Evolutionary conservation across 64 coral and sea anemone species (phyloP).

Genomic region (Pachyseris speciosa): DNA sequence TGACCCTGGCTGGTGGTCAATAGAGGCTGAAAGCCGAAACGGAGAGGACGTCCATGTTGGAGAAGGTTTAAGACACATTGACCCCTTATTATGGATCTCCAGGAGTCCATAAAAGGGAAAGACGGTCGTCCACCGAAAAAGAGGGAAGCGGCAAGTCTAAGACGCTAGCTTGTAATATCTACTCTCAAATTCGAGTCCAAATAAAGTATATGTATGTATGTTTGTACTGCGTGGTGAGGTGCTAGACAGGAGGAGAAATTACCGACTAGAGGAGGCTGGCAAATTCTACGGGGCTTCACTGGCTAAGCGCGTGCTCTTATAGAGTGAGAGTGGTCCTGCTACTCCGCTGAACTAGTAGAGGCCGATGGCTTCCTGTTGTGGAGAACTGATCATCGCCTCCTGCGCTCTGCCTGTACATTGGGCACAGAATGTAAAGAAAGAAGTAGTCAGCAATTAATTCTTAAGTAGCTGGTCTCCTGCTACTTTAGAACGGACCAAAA

Average conservation of each 20-base stretch:
- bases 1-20: not conserved
- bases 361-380: not conserved
- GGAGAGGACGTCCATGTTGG: not conserved
- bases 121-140: not conserved
- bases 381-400: not conserved
- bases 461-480: not conserved
- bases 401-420: not conserved
- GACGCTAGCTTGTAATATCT: too few species aligned
- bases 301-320: not conserved
- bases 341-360: not conserved
- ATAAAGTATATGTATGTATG: too few species aligned
- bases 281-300: not conserved
- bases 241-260: not conserved
- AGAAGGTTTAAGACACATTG: not conserved
- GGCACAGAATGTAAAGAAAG: not conserved
- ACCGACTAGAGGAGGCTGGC: not conserved
- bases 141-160: not conserved
- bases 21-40: not conserved
- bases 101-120: not conserved
- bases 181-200: too few species aligned
- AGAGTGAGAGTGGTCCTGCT: not conserved
- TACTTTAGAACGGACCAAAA: not conserved
- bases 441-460: not conserved
- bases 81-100: not conserved
- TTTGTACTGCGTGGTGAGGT: too few species aligned